Evolutionary conservation across 2,797 vertebrate genomes (phyloP).

Genomic region (Furcifer pardalis): DNA sequence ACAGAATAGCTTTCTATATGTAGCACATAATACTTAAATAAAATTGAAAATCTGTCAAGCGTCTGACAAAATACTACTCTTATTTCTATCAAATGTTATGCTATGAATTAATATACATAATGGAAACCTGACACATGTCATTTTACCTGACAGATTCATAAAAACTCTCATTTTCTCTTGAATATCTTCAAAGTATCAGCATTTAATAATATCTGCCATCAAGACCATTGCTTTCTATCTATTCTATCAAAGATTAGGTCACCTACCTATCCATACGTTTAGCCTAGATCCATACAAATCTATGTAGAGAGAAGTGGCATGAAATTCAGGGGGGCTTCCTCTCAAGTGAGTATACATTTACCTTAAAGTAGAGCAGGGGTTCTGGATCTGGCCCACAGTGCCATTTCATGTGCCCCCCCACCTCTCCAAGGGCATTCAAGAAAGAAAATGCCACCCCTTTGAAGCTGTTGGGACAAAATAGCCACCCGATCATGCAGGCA

Average conservation of each 20-base stretch:
- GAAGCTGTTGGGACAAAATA: too few species aligned
- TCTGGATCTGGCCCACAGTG: too few species aligned
- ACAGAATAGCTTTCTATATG: background rate
- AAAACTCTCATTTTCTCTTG: background rate
- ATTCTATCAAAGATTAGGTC: background rate
- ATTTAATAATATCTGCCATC: background rate
- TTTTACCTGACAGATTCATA: background rate
- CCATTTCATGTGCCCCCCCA: too few species aligned
- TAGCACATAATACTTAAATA: background rate
- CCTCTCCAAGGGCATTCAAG: too few species aligned
- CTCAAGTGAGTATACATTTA: background rate
- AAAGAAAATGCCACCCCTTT: too few species aligned
- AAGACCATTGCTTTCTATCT: background rate
- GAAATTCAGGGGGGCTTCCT: background rate
- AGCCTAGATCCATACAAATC: background rate
- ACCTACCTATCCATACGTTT: too few species aligned
- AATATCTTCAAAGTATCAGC: background rate
- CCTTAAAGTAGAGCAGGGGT: too few species aligned
- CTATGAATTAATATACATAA: background rate
- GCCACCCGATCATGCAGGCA: too few species aligned
- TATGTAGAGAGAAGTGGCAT: background rate
- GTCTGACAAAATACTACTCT: background rate
- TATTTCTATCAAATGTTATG: background rate
- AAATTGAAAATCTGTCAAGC: background rate
- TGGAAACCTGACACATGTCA: constrained; percentile 10